These are phyloP conservation scores for Sphyrna mokarran DNA, from an alignment of 2,113 vertebrate species.

Conservation along the genomic window DNA sequence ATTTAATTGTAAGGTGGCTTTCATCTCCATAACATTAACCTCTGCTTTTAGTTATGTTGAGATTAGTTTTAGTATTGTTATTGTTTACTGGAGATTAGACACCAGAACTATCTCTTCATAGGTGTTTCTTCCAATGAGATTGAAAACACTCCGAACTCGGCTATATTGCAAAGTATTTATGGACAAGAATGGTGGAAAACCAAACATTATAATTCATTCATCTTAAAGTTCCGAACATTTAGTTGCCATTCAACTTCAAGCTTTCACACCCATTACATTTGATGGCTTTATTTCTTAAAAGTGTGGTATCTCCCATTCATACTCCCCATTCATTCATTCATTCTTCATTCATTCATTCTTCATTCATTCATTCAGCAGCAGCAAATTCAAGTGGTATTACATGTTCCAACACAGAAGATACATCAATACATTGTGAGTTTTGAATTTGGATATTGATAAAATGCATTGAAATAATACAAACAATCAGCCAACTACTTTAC, in stretches of 20 bases:
- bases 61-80: not conserved
- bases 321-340: conserved; percentile 11
- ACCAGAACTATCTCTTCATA: not conserved
- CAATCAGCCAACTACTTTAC: not conserved
- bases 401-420: not conserved
- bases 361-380: conserved; percentile 25
- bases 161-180: not conserved
- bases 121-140: not conserved
- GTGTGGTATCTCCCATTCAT: not conserved
- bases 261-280: not conserved
- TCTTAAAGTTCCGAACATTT: not conserved
- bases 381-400: conserved; percentile 5
- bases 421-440: not conserved
- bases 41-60: not conserved
- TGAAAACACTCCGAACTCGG: not conserved
- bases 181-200: not conserved
- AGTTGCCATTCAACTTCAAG: not conserved
- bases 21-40: not conserved
- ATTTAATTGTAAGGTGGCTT: not conserved
- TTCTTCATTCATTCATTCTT: not conserved
- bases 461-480: not conserved
- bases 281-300: not conserved
- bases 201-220: not conserved
- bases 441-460: not conserved
- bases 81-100: not conserved